Base-by-base conservation (phyloP, 2,797 vertebrate species). In the Poecilia wingei region DNA sequence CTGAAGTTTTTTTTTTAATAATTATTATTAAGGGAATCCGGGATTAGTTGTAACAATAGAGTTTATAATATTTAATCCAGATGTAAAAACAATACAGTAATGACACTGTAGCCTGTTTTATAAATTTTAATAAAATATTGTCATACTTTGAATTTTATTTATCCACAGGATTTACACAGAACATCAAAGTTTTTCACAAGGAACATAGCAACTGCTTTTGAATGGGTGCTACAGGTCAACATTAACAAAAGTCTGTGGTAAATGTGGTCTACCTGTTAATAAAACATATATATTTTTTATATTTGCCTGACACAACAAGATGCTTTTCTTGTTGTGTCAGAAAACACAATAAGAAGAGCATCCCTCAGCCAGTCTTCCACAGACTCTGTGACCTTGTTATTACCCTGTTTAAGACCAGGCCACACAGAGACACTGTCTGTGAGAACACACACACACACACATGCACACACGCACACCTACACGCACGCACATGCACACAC, bases 381-480 rank as follows among this genome's bases (percentile, higher is more conserved):
- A 81, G 66, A 79, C 78, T 74, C 20, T 22, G 1, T 88, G 82
- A 86, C 88, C 84, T 91, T 86, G 71, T 78, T 81, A 82, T 71
- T 51, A 80, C 59, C 80, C 68, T 53, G 79, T 79, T 74, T 69
- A 78, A 76, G 74, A 72, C 74, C 45, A 74, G 43, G 1, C 33
- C 36, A 33, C 59, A 39, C 59, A 45, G 28, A 72, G 76, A 78
- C 46, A 78, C 46, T 59, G 74, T 84, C 84, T 89, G 79, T 76
- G 59, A 82, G 69, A 83, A 82, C 71, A 74, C 81, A 61, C 84
- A 55, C 83, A 72, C 55, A 71, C 85, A 80, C 61, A 72, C 85
- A 82, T 57, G 79, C 61, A 73, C 85, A 82, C 68, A 16, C 47
- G 1, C 46, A 6, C 47, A 47, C 46, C 0, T 4, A 79, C 79